Conservation (phyloP, 2,113 vertebrate species). For the Mastomys coucha region DNA sequence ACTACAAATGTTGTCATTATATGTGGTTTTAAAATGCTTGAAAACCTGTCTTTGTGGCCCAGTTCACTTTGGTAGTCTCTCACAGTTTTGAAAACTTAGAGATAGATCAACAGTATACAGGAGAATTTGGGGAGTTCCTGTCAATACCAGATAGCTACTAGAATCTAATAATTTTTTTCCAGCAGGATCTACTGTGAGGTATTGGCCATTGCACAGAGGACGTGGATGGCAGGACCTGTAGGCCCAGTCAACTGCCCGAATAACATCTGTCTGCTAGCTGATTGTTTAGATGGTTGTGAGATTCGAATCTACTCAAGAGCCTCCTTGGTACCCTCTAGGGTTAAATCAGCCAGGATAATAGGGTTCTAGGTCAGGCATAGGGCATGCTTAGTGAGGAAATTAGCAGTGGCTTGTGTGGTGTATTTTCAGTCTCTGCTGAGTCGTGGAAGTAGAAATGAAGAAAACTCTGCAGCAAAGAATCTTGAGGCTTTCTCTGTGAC, state of each 20-base stretch:
- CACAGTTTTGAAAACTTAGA: not conserved
- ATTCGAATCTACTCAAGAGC: not conserved
- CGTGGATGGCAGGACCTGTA: fast-evolving
- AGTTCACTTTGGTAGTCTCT: not conserved
- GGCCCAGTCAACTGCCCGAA: not conserved
- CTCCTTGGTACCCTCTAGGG: too few relatives aligned
- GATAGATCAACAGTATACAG: not conserved
- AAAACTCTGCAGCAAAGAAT: fast-evolving
- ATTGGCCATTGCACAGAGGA: fast-evolving
- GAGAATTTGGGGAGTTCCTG: not conserved
- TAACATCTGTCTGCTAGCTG: too few relatives aligned
- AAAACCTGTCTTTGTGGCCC: not conserved
- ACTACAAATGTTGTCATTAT: not conserved
- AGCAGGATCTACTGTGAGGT: not conserved
- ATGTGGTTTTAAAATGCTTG: not conserved
- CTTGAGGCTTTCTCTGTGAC: not conserved
- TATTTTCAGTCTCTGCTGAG: not conserved
- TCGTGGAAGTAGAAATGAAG: fast-evolving
- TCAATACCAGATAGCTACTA: not conserved
- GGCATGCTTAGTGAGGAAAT: not conserved
- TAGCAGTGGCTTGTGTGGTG: too few relatives aligned
- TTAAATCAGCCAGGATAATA: not conserved
- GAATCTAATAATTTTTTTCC: too few relatives aligned
- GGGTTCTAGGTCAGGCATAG: not conserved
- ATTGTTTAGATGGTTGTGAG: too few relatives aligned